These are phyloP conservation scores for Chrysina gloriosa DNA, from an alignment of 2,888 invertebrate genomes.

Conservation along the genomic window DNA sequence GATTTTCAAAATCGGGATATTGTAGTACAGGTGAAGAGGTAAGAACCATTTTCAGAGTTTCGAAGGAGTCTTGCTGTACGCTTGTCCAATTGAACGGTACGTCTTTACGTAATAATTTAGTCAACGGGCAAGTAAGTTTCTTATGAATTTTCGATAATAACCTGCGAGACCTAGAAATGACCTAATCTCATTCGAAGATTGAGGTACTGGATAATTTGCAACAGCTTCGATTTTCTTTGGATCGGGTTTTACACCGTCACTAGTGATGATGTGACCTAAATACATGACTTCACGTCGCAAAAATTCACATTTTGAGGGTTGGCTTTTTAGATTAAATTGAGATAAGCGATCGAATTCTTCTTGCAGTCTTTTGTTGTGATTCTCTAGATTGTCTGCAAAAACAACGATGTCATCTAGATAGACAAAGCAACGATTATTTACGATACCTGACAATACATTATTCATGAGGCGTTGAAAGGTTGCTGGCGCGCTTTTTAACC, in stretches of 20 bases:
- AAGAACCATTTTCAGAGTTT: slow-evolving; percentile 44
- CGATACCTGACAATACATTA: slow-evolving; percentile 36
- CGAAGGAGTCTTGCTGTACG: slow-evolving; percentile 41
- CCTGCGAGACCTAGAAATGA: slow-evolving; percentile 58
- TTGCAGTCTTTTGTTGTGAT: slow-evolving; percentile 46
- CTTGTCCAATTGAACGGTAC: slow-evolving; percentile 41
- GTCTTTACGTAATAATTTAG: slow-evolving; percentile 39
- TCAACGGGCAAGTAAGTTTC: too few relatives aligned
- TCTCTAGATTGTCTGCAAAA: slow-evolving; percentile 48
- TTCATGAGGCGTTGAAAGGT: slow-evolving; percentile 51
- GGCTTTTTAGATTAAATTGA: slow-evolving; percentile 50
- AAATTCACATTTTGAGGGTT: slow-evolving; percentile 56
- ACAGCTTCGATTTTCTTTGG: slow-evolving; percentile 46
- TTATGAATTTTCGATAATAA: too few relatives aligned
- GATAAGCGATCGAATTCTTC: slow-evolving; percentile 49
- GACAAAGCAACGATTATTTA: slow-evolving; percentile 52
- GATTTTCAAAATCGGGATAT: slow-evolving; percentile 51
- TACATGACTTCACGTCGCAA: slow-evolving; percentile 50
- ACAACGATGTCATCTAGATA: slow-evolving; percentile 59
- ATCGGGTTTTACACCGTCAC: slow-evolving; percentile 52
- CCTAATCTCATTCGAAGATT: slow-evolving; percentile 43
- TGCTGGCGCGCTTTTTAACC: slow-evolving; percentile 51
- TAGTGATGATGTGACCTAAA: slow-evolving; percentile 50
- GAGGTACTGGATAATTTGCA: slow-evolving; percentile 35
- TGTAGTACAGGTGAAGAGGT: slow-evolving; percentile 42